Evolutionary conservation across 1,140 invertebrate genomes (phyloP).

Genomic region (Drosophila lacertosa): DNA sequence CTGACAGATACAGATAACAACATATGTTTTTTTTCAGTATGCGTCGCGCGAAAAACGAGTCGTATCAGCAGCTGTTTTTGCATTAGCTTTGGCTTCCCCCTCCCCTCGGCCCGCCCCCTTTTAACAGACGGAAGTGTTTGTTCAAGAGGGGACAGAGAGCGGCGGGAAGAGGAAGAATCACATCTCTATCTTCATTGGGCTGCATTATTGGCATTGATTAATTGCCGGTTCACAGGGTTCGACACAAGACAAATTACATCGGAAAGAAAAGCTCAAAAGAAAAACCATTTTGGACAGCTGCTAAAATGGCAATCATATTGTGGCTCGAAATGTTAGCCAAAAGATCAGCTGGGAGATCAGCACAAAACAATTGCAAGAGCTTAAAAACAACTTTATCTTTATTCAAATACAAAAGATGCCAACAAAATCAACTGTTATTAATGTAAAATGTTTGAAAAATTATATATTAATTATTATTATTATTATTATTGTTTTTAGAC

Average conservation of each 20-base stretch:
- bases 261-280: neutral
- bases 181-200: constrained; percentile 35
- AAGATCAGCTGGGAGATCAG: constrained; percentile 6
- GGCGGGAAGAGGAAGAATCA: neutral
- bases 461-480: no score
- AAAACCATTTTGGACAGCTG: constrained; percentile 31
- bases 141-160: neutral
- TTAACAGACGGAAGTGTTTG: constrained; percentile 37
- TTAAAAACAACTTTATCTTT: no score
- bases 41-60: constrained; percentile 19
- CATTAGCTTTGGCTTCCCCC: constrained; percentile 5
- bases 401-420: no score
- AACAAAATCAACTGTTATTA: no score
- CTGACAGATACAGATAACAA: constrained; percentile 69
- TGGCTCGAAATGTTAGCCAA: constrained; percentile 28
- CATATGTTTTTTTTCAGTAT: constrained; percentile 61
- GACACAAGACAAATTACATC: constrained; percentile 40
- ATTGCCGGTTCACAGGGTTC: constrained; percentile 46
- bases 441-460: no score
- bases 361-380: no score
- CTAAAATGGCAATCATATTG: constrained; percentile 20
- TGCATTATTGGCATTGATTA: constrained; percentile 48
- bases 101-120: neutral
- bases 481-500: no score
- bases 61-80: constrained; percentile 38